Base-by-base conservation (phyloP, 2,113 vertebrate species). In the Seriola dumerili region DNA sequence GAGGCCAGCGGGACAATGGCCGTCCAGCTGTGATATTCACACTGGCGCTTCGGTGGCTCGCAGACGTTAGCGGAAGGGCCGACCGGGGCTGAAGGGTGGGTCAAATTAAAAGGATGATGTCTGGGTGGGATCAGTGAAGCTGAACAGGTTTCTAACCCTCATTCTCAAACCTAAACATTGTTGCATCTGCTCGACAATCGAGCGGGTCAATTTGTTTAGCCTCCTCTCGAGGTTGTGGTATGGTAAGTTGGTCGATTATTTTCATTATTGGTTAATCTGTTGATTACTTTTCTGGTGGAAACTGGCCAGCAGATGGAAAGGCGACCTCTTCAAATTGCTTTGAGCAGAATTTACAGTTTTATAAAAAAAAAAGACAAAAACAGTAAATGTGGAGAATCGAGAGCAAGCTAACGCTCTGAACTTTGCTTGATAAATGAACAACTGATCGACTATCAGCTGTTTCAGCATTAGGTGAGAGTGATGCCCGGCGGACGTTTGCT, bases 11-110 rank as follows among this genome's bases (percentile, higher is more conserved):
- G 88, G 80, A 95, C 93, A 96, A 96, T 94, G 92, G 91, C 84
- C 23, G 87, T 88, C 94, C 94, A 94, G 94, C 94, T 95, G 94
- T 83, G 94, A 95, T 88, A 93, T 95, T 95, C 94, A 95, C 85
- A 68, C 81, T 69, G 80, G 76, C 0, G 76, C 85, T 88, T 72
- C 81, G 80, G 76, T 72, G 90, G 86, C 88, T 88, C 79, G 63
- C 86, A 91, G 85, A 92, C 87, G 48, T 74, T 72, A 83, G 86
- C 88, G 50, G 88, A 88, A 91, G 85, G 85, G 78, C 76, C 50
- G 12, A 85, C 66, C 32, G 16, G 57, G 83, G 77, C 81, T 34
- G 85, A 70, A 69, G 87, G 83, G 85, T 83, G 88, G 90, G 87
- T 88, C 87, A 86, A 91, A 94, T 89, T 88, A 92, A 93, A 94